Evolutionary conservation across 2,888 invertebrate species (phyloP), one percentile per base, ranked within the genome.

Genomic region (Himalopsyche tibetana): DNA sequence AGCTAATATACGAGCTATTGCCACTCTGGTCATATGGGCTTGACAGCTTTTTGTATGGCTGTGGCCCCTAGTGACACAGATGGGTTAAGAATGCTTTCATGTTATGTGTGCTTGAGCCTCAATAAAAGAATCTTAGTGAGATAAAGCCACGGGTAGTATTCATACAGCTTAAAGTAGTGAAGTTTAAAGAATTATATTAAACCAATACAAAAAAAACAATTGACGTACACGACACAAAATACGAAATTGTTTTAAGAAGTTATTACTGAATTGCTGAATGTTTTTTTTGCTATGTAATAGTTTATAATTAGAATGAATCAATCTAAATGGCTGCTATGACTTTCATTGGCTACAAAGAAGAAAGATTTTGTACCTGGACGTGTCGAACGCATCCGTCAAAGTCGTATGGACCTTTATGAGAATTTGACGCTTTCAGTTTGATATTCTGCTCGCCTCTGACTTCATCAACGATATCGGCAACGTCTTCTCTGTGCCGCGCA

Each of bases 381-480:
- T 98, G 97, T 90, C 98, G 95, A 40, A 99, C 94, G 89, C 96
- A 95, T 82, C 98, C 97, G 87, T 95, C 95, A 92, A 99, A 99
- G 92, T 99, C 99, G 90, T 98, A 98, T 0, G 99, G 99, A 0
- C 99, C 99, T 91, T 99, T 99, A 91, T 99, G 98, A 86, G 98
- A 98, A 90, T 97, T 98, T 0, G 98, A 97, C 0, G 99, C 98
- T 92, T 99, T 98, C 84, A 99, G 94, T 93, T 98, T 97, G 89
- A 97, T 96, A 90, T 95, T 95, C 89, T 95, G 96, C 89, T 97
- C 97, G 0, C 95, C 95, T 91, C 96, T 94, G 85, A 96, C 96
- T 88, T 97, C 96, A 90, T 97, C 97, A 0, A 95, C 95, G 80
- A 97, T 96, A 90, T 97, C 97, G 82, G 96, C 96, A 1, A 96